Evolutionary conservation across 1,140 invertebrate genomes (phyloP), one percentile per base, ranked within the genome.

Genomic region (Matsumurasca onukii): DNA sequence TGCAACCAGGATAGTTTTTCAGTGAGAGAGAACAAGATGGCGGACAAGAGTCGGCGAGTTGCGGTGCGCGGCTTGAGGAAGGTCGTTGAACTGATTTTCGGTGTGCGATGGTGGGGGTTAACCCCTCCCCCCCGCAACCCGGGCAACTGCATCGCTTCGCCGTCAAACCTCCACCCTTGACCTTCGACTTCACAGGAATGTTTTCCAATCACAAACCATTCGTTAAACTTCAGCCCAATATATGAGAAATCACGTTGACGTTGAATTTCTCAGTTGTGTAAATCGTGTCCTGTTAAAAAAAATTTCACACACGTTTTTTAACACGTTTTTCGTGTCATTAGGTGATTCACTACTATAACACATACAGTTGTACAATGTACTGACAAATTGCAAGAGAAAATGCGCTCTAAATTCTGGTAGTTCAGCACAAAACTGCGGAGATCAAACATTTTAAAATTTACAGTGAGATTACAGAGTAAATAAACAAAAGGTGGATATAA

Each of bases 91-190:
- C 55, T 27, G 3, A 15, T 29, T 25, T 3, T 5, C 55, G 9
- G 22, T 22, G 55, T 27, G 55, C 24, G 55, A 24, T 9, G 25
- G 55, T 13, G 55, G 55, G 55, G 55, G 25, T 22, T 51, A 20
- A 22, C 49, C 5, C 17, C 49, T 51, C 49, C 17, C n/a, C n/a
- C 3, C 49, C 24, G 55, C 13, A 22, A 39, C 34, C 17, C 34
- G 55, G 5, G 15, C 13, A 27, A 12, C 55, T 5, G 25, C 25
- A 15, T 24, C 24, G 30, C 15, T 2, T 24, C 24, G 55, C 15
- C 55, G 55, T 59, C 55, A 59, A 59, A 59, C 25, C 55, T 27
- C 30, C 55, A 59, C 55, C 55, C 55, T 29, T 59, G 55, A 59
- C 55, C 55, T 59, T 59, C 55, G 55, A 25, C 55, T 59, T 3